Evolutionary conservation across 2,113 vertebrate genomes (phyloP), one percentile per base, ranked within the genome.

Genomic region (Arenaria interpres): DNA sequence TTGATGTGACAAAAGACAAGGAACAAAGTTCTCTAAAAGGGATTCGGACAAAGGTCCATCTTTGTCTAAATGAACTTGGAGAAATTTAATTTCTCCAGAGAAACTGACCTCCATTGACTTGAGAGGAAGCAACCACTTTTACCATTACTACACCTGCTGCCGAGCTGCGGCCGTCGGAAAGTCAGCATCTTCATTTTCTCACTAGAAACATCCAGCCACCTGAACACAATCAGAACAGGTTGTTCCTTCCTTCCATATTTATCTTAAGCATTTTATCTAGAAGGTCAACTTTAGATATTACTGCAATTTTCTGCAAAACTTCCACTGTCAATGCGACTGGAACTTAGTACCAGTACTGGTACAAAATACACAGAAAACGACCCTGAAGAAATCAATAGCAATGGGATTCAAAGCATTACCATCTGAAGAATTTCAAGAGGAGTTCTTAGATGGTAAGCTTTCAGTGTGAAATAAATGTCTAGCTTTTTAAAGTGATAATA

Each of bases 91-190:
- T 75, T 81, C 35, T 76, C 33, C 81, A 67, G 43, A 82, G 48
- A 54, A 89, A 81, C 3, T 37, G 41, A n/a, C 45, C 50, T 86
- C 33, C 3, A 2, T 0, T 41, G 41, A 59, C n/a, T 50, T 45
- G 21, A 43, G 23, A 45, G 32, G 64, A 80, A 86, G 67, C n/a
- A 93, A 50, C 25, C 17, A 56, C 28, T 67, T 3, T 37, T 37
- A 24, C n/a, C 32, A 37, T 35, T 71, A 50, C 35, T 54, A 54
- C 0, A 0, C 15, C 43, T 76, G 37, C 53, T 69, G 64, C 59
- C 77, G 48, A 76, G 24, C 7, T 6, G n/a, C 25, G 15, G 50
- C 0, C 0, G 48, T 10, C 1, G 0, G 48, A 91, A 87, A 53
- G n/a, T n/a, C 39, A 67, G 41, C 24, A 51, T 32, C 50, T 62